phyloP scores from a whole-genome alignment of 2,797 vertebrate species.

The Micropoecilia bifurca region DNA sequence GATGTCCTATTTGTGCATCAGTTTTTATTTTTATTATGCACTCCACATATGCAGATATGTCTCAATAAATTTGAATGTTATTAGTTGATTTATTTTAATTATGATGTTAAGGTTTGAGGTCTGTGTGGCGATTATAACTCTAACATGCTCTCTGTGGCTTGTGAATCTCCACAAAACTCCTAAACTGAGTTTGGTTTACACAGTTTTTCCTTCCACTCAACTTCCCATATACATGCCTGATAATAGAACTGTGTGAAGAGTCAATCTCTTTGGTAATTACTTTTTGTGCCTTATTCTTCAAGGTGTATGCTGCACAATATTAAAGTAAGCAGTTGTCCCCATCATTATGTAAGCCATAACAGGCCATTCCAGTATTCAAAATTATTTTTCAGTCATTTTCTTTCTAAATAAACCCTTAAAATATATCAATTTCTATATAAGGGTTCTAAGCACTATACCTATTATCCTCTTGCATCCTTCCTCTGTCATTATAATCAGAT shows the following conservation, averaged over 20 bases:
- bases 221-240: neutral
- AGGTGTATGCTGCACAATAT: neutral
- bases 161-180: neutral
- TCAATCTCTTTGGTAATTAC: neutral
- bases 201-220: slow-evolving; percentile 4
- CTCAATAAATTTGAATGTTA: neutral
- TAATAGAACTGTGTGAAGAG: neutral
- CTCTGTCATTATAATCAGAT: slow-evolving; percentile 40
- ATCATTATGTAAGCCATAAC: neutral
- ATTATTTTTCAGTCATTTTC: neutral
- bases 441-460: neutral
- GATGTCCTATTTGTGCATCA: neutral
- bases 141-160: neutral
- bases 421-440: neutral
- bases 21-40: neutral
- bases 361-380: neutral
- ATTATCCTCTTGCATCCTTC: slow-evolving; percentile 6
- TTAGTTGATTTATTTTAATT: neutral
- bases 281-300: neutral
- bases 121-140: neutral
- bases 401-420: neutral
- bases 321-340: neutral
- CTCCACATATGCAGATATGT: neutral
- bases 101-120: neutral
- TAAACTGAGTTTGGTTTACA: neutral